Evolutionary conservation across 1,140 invertebrate genomes (phyloP).

Genomic region (Vollenhovia emeryi): DNA sequence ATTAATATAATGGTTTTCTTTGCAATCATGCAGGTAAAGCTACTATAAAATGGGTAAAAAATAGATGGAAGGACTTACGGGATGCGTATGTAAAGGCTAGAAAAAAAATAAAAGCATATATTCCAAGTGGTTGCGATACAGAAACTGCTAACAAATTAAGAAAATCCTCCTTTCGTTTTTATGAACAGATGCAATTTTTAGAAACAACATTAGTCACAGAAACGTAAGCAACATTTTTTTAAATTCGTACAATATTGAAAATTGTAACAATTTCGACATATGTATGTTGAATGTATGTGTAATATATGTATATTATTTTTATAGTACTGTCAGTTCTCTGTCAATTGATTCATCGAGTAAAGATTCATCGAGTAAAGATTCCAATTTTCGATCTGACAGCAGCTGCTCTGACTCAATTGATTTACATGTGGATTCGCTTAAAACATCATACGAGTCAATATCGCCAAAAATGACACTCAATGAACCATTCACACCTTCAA

Average conservation of each 20-base stretch:
- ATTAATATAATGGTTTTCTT: neutral
- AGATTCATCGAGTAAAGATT: no score
- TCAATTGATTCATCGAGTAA: no score
- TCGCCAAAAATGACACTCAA: neutral
- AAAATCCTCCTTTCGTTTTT: neutral
- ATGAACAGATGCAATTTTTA: neutral
- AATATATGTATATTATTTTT: neutral
- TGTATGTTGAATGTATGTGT: no score
- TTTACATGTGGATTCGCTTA: neutral
- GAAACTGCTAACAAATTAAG: neutral
- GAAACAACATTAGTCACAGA: neutral
- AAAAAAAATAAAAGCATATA: neutral
- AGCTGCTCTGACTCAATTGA: neutral
- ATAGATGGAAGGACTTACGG: neutral
- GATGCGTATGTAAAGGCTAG: neutral
- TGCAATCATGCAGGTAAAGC: neutral
- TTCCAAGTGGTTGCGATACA: neutral
- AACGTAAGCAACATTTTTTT: constrained; percentile 20
- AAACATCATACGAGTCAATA: neutral
- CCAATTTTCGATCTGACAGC: neutral
- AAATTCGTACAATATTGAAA: no score
- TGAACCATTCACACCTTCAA: no score
- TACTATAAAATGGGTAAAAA: neutral
- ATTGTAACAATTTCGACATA: no score
- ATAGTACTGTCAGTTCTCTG: neutral